Base-by-base conservation (phyloP, 2,797 vertebrate genomes). In the Poeciliopsis paucimaculata region DNA sequence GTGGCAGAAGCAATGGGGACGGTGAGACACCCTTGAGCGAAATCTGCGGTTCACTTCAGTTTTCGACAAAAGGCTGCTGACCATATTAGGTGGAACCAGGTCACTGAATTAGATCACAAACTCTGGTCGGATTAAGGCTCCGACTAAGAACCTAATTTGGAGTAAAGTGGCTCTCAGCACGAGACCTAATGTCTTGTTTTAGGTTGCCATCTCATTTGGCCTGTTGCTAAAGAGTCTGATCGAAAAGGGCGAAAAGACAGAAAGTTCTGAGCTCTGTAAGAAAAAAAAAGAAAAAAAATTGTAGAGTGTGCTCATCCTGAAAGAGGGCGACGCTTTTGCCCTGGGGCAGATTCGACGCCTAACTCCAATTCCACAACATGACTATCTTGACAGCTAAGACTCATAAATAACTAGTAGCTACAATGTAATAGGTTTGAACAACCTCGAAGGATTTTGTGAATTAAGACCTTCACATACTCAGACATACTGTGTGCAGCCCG, bases 21-120 rank as follows among this genome's bases (percentile, higher is more conserved):
- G 72, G 73, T 8, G 70, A 75, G 68, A 80, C 85, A 84, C 70
- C 83, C 81, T 82, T 34, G n/a, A 26, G 77, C 60, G 73, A 79
- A 88, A 75, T 88, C 85, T 78, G 78, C 76, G 73, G 80, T 80
- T 87, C 12, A 36, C 68, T 82, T 92, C 86, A 87, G 68, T 23
- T 87, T 83, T 79, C 72, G 88, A 92, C 78, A 88, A 88, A 83
- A 43, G 72, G 57, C 70, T 43, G 39, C 75, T 82, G 62, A 85
- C 77, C 75, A n/a, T 74, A 77, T 64, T n/a, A n/a, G 51, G 73
- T 46, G 31, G 76, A 78, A 76, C 51, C 80, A 76, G 87, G 89
- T 85, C 87, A 85, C n/a, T 72, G 82, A 87, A 86, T 83, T 79
- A 86, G 81, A 87, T 87, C 83, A 73, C 71, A 72, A 77, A 55